Evolutionary conservation across 2,797 vertebrate species (phyloP).

Genomic region (Antennarius maculatus): DNA sequence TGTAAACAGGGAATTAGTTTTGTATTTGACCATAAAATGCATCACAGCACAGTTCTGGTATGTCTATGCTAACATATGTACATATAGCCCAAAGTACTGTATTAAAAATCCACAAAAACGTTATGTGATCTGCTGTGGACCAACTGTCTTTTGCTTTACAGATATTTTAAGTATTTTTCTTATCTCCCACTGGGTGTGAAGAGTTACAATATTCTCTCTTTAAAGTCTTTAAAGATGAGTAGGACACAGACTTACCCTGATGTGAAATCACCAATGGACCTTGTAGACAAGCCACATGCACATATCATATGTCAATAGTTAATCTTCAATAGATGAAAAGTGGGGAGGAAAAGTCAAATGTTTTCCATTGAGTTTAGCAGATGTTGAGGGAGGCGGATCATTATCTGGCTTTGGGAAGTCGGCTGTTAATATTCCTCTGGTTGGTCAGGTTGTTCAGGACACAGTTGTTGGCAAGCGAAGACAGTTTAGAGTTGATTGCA

Average conservation of each 20-base stretch:
- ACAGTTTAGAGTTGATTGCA: constrained; percentile 72
- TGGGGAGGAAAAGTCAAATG: background rate
- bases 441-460: constrained; percentile 76
- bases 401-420: constrained; percentile 80
- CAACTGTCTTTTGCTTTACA: constrained; percentile 1
- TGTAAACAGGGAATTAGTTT: constrained; percentile 21
- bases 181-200: constrained; percentile 1
- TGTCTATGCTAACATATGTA: constrained; percentile 36
- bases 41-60: constrained; percentile 2
- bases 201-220: constrained; percentile 40
- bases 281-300: constrained; percentile 14
- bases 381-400: constrained; percentile 11
- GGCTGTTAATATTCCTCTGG: constrained; percentile 76
- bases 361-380: background rate
- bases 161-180: constrained; percentile 3
- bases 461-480: constrained; percentile 78
- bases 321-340: constrained; percentile 1
- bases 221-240: constrained; percentile 17
- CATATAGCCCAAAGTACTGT: constrained; percentile 22
- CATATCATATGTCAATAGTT: constrained; percentile 23
- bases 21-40: constrained; percentile 20
- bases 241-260: constrained; percentile 26
- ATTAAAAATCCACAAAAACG: constrained; percentile 46
- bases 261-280: constrained; percentile 62
- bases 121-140: constrained; percentile 7